phyloP scores from a whole-genome alignment of 1,140 invertebrate genomes.

The Rhynchophorus ferrugineus region DNA sequence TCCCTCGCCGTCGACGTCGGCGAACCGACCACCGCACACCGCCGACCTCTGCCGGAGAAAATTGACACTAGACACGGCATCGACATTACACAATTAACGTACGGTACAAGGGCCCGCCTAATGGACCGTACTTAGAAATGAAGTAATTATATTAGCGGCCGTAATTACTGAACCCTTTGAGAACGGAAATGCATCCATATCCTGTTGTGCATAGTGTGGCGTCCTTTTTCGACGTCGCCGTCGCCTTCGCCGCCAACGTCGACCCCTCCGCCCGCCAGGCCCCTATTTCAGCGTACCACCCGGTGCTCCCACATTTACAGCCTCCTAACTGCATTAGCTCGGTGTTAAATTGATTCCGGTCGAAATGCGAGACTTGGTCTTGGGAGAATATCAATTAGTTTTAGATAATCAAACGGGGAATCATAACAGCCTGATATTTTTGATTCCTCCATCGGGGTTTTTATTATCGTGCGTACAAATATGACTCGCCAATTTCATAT shows the following conservation, averaged over 20 bases:
- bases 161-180: slow-evolving; percentile 41
- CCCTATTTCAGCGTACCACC: neutral
- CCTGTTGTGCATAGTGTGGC: slow-evolving; percentile 33
- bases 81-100: slow-evolving; percentile 34
- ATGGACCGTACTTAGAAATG: slow-evolving; percentile 39
- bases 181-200: slow-evolving; percentile 41
- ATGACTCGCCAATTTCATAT: too few relatives aligned
- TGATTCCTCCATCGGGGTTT: too few relatives aligned
- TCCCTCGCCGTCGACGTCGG: too few relatives aligned
- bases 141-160: slow-evolving; percentile 40
- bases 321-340: slow-evolving; percentile 39
- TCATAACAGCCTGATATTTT: too few relatives aligned
- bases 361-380: too few relatives aligned
- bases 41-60: neutral
- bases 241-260: slow-evolving; percentile 6
- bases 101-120: slow-evolving; percentile 33
- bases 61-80: slow-evolving; percentile 12
- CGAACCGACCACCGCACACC: too few relatives aligned
- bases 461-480: too few relatives aligned
- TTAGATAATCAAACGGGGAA: too few relatives aligned
- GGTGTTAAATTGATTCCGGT: too few relatives aligned
- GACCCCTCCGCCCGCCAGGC: too few relatives aligned
- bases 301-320: too few relatives aligned
- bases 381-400: too few relatives aligned
- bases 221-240: slow-evolving; percentile 15